Base-by-base conservation (phyloP, 2,797 vertebrate genomes). In the Urophycis tenuis region DNA sequence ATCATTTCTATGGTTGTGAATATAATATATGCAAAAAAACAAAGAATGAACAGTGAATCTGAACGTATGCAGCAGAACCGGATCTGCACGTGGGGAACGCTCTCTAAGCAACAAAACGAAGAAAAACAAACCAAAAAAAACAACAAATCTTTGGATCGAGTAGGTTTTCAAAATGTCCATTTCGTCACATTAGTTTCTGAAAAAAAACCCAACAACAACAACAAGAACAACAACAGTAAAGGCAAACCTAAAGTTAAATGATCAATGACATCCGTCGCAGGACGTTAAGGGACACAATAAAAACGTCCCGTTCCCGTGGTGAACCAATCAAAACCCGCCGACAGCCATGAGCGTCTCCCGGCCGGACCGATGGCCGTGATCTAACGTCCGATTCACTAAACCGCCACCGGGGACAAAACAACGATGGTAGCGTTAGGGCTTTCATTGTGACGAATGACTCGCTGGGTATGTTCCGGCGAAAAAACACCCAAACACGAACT, bases 91-190 rank as follows among this genome's bases (percentile, higher is more conserved):
- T 82, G 72, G 90, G 88, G 82, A 88, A 90, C 81, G 72, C 82
- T 87, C 82, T 88, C 83, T 90, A 89, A 39, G 74, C 87, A 60
- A 86, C 84, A 81, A 89, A 91, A 84, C 73, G 83, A 89, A 36
- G 33, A 73, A 73, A 72, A n/a, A 77, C 71, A 79, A 41, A 41
- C 39, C 39, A 41, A 41, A 41, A 12, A 53, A 91, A 91, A 92
- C 92, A 41, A 41, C 11, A 53, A 91, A 91, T 92, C 92, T 93
- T 93, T 93, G 92, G 92, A 91, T 88, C 88, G 87, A 91, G 90
- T 91, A 34, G 84, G 82, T 86, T 69, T 86, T 90, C 81, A 69
- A 86, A 60, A 85, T 88, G 87, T 89, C 90, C 86, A 85, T 89
- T 84, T 84, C 85, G 73, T 82, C 77, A 85, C 83, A 39, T 81